Percentiles rank a stretch among this genome's conserved stretches.
Evolutionary conservation across 2,797 vertebrate species (phyloP).

Genomic region (Limosa lapponica): DNA sequence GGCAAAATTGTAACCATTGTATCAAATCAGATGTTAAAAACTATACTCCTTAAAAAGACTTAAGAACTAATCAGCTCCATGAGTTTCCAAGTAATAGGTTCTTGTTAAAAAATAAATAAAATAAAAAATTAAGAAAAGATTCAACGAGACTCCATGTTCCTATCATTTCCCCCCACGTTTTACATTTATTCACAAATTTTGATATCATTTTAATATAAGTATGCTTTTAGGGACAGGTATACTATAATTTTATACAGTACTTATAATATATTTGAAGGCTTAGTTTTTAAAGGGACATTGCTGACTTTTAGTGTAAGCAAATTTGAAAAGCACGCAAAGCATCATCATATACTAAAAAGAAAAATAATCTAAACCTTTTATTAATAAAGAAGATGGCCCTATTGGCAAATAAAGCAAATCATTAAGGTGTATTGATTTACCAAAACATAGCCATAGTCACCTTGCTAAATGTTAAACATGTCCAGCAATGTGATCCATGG

Average conservation of each 20-base stretch:
- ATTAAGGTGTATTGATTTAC: neutral
- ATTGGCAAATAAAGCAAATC: neutral
- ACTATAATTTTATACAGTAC: neutral
- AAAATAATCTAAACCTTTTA: neutral
- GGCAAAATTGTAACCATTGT: neutral
- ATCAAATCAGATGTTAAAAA: constrained; percentile 22
- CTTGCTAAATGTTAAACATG: neutral
- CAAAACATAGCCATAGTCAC: neutral
- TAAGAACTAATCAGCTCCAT: neutral
- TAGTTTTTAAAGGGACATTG: neutral
- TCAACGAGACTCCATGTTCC: neutral
- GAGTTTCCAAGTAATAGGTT: neutral
- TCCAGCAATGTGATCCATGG: neutral
- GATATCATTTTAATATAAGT: neutral
- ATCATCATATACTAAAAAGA: neutral
- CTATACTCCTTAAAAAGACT: neutral
- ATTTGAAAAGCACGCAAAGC: neutral
- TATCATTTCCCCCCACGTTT: neutral
- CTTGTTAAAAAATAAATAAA: neutral
- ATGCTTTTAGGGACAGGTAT: neutral
- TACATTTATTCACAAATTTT: neutral
- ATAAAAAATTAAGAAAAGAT: neutral
- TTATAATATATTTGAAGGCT: neutral
- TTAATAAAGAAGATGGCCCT: neutral
- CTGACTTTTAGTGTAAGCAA: neutral